These are phyloP conservation scores for Mareca penelope DNA, from an alignment of 2,797 vertebrate genomes.

Conservation along the genomic window DNA sequence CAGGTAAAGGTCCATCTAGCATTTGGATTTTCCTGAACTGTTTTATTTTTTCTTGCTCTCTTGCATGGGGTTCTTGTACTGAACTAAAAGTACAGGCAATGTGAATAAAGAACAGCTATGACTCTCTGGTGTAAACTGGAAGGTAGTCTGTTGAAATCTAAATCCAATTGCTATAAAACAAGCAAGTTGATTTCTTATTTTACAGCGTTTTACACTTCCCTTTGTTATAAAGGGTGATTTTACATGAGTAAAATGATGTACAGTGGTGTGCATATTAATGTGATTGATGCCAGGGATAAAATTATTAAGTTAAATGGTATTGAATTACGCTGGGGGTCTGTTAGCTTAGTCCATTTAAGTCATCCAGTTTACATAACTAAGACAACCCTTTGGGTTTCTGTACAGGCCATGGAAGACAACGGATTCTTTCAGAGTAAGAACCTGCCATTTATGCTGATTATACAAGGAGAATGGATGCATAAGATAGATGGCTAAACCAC, in stretches of 20 bases:
- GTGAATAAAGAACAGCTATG: background rate
- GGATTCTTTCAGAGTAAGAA: background rate
- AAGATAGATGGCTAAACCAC: background rate
- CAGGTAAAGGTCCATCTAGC: constrained; percentile 75
- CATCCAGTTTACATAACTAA: background rate
- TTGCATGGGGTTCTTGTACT: background rate
- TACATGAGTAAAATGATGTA: background rate
- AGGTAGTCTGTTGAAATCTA: background rate
- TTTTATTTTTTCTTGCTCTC: background rate
- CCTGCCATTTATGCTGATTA: background rate
- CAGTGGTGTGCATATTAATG: background rate
- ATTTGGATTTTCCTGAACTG: background rate
- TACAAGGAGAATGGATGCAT: background rate
- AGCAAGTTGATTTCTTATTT: background rate
- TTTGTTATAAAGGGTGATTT: background rate
- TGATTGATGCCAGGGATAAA: background rate
- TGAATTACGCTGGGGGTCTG: background rate
- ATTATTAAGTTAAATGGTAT: background rate
- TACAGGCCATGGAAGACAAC: background rate
- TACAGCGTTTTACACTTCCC: background rate
- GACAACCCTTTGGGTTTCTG: background rate
- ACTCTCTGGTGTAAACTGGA: background rate
- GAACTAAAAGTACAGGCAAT: background rate
- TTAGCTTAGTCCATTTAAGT: background rate
- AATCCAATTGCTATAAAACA: background rate